Evolutionary conservation across 2,888 invertebrate genomes (phyloP).

Genomic region (Synanthedon myopaeformis): DNA sequence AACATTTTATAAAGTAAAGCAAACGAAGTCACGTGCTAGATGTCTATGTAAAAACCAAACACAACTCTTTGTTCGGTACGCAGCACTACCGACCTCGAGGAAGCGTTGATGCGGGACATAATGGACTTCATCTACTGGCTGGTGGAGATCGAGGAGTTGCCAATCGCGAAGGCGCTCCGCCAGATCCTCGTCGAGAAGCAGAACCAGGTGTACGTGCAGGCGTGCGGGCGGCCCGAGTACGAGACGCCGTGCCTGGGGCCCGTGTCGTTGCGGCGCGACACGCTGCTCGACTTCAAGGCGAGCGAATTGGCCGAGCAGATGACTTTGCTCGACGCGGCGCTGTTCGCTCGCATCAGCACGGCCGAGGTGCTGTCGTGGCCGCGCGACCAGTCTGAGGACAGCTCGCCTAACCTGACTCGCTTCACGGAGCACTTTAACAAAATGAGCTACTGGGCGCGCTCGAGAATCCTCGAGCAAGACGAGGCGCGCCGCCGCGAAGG

Average conservation of each 20-base stretch:
- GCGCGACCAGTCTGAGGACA: slow-evolving; percentile 96
- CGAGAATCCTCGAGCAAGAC: slow-evolving; percentile 89
- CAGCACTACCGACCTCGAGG: slow-evolving; percentile 88
- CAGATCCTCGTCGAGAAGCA: slow-evolving; percentile 93
- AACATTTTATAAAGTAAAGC: too few relatives aligned
- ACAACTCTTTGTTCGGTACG: neutral
- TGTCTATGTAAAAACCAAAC: neutral
- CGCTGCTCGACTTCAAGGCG: slow-evolving; percentile 92
- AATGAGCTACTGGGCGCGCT: slow-evolving; percentile 98
- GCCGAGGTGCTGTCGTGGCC: slow-evolving; percentile 98
- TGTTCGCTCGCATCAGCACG: slow-evolving; percentile 96
- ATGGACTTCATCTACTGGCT: slow-evolving; percentile 96
- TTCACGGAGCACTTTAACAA: slow-evolving; percentile 99
- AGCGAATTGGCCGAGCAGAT: slow-evolving; percentile 97
- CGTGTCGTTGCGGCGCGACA: slow-evolving; percentile 61
- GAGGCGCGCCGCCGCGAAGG: slow-evolving; percentile 97
- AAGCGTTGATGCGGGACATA: slow-evolving; percentile 81
- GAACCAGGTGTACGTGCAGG: slow-evolving; percentile 65
- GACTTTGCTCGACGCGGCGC: slow-evolving; percentile 94
- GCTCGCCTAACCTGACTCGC: slow-evolving; percentile 94
- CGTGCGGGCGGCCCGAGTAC: slow-evolving; percentile 54
- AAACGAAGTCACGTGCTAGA: too few relatives aligned
- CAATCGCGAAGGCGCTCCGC: slow-evolving; percentile 89
- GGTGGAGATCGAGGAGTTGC: slow-evolving; percentile 91
- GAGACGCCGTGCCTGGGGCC: slow-evolving; percentile 53